Evolutionary conservation across 2,797 vertebrate species (phyloP).

Genomic region (Lacerta bilineata): DNA sequence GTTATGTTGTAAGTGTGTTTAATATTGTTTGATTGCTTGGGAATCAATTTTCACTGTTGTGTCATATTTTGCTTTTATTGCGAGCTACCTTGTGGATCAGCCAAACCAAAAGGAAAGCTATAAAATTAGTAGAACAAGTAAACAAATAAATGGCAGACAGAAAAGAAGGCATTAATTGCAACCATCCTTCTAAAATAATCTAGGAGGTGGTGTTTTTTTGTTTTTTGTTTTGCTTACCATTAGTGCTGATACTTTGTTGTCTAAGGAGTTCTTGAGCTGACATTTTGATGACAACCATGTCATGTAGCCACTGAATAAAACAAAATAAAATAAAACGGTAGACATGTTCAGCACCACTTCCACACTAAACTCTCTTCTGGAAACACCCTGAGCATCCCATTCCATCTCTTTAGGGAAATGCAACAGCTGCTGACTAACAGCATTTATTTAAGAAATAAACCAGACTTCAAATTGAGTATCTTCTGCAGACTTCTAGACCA

Average conservation of each 20-base stretch:
- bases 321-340: too few relatives aligned
- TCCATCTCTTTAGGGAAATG: neutral
- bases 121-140: neutral
- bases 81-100: neutral
- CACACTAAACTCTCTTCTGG: too few relatives aligned
- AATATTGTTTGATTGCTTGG: neutral
- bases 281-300: too few relatives aligned
- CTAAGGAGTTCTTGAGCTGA: neutral
- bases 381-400: too few relatives aligned
- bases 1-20: neutral
- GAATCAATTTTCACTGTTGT: neutral
- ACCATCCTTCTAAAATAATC: neutral
- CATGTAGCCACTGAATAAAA: too few relatives aligned
- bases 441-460: conserved; percentile 33
- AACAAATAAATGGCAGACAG: neutral
- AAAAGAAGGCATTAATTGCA: neutral
- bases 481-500: conserved; percentile 23
- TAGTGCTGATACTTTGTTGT: neutral
- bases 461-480: conserved; percentile 13
- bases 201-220: neutral
- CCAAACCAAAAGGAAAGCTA: neutral
- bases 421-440: conserved; percentile 3
- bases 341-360: too few relatives aligned
- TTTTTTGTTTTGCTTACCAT: neutral
- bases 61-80: neutral